Evolutionary conservation across 2,888 invertebrate species (phyloP).

Genomic region (Gymnocheta viridis): DNA sequence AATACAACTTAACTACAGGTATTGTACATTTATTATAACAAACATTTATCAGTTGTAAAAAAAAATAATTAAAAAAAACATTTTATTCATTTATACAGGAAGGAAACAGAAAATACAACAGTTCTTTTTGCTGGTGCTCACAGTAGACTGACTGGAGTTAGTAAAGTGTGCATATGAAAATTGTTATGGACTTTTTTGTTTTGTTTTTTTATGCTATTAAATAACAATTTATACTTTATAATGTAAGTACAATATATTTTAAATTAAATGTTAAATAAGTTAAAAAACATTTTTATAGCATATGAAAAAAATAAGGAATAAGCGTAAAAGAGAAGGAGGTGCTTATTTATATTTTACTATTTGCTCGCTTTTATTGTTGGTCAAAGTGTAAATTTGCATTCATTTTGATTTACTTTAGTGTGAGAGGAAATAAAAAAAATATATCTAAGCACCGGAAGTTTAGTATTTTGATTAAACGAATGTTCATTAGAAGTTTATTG

Average conservation of each 20-base stretch:
- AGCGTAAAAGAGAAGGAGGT: neutral
- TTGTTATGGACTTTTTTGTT: slow-evolving; percentile 11
- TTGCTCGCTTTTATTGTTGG: neutral
- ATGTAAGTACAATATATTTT: neutral
- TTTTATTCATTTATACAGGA: neutral
- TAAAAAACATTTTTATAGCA: slow-evolving; percentile 25
- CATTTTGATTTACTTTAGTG: neutral
- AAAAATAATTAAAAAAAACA: neutral
- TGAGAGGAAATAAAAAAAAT: slow-evolving; percentile 14
- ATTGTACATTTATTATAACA: neutral
- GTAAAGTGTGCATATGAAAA: slow-evolving; percentile 17
- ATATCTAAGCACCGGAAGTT: slow-evolving; percentile 29
- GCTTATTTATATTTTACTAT: neutral
- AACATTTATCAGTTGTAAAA: neutral
- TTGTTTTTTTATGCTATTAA: slow-evolving; percentile 3
- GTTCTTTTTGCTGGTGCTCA: neutral
- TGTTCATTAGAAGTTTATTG: neutral
- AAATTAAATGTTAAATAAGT: slow-evolving; percentile 9
- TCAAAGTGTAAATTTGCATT: slow-evolving; percentile 21
- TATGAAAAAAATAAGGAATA: neutral
- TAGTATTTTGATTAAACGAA: slow-evolving; percentile 25
- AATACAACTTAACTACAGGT: neutral
- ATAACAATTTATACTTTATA: slow-evolving; percentile 8
- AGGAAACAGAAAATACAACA: neutral
- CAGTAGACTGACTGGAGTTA: neutral